Percentiles rank a stretch among this genome's conserved stretches.
phyloP scores from a whole-genome alignment of 1,140 invertebrate genomes.

The Pygmarrhopalites habei region DNA sequence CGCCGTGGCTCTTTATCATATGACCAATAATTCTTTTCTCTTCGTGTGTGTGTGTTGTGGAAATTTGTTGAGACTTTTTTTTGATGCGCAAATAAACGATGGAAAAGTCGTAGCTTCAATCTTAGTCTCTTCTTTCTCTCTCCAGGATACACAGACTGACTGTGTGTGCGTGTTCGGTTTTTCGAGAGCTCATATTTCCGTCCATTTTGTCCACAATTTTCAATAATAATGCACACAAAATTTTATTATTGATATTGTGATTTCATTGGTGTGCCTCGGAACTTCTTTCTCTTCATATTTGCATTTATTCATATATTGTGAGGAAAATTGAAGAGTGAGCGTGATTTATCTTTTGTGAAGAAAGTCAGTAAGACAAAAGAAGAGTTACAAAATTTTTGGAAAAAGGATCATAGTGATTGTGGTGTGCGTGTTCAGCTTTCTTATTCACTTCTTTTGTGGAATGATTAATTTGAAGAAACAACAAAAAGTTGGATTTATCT shows the following conservation, averaged over 20 bases:
- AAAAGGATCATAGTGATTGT: neutral
- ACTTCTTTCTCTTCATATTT: too few relatives aligned
- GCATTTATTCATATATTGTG: too few relatives aligned
- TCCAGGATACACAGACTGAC: neutral
- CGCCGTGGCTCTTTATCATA: neutral
- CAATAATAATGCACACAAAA: too few relatives aligned
- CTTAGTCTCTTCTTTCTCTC: conserved; percentile 1
- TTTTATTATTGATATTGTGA: too few relatives aligned
- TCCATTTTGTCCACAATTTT: too few relatives aligned
- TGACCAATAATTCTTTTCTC: conserved; percentile 7
- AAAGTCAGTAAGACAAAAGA: neutral
- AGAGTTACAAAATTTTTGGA: neutral
- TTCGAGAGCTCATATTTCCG: neutral
- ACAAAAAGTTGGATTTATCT: neutral
- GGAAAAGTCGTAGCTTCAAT: neutral
- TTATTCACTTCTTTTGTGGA: neutral
- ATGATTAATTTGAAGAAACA: neutral
- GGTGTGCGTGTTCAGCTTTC: neutral
- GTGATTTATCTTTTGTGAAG: neutral
- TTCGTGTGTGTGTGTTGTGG: too few relatives aligned
- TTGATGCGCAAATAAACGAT: conserved; percentile 14
- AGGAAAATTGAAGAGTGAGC: too few relatives aligned
- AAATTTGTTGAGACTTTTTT: neutral
- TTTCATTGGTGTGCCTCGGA: too few relatives aligned
- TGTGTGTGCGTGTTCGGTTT: neutral